Base-by-base conservation (phyloP, 1,140 invertebrate species). In the Tetranychus urticae region DNA sequence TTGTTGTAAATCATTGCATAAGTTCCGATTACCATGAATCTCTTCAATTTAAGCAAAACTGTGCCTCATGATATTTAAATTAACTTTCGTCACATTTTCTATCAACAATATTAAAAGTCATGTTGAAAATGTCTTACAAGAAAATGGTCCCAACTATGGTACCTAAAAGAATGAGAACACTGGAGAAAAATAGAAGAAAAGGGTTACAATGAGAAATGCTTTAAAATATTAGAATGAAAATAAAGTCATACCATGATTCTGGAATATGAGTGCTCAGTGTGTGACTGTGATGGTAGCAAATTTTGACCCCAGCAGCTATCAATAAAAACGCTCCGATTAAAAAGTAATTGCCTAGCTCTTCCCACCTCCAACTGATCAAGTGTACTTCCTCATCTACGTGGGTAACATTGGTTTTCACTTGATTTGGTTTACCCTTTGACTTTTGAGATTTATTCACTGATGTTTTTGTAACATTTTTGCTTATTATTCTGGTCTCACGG, bases 231-330 rank as follows among this genome's bases (percentile, higher is more conserved):
- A 3, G 8, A 36, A 56, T 35, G 14, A 56, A 56, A 31, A 12
- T 14, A 13, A 3, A 14, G 8, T n/a, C 54, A 35, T 33, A 56
- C 55, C 55, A 59, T 35, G 58, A 59, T 48, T 59, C 58, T 6
- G 58, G 58, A n/a, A 59, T n/a, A 34, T 59, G 58, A 34, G 58
- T 34, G 37, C 36, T 46, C 39, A 59, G 31, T 10, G 23, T 23
- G 42, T 59, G 37, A 37, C 58, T 47, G n/a, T 59, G 58, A 37
- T 59, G 58, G 31, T 59, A 59, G 31, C 58, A 59, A 34, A 59
- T 59, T 34, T 59, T 59, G 8, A 59, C 46, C 8, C 42, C 34
- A 12, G 58, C 58, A 13, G 58, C 58, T 12, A 59, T 59, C 14
- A 59, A 37, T 12, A 59, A 31, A 48, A 59, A 59, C 1, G 46